These are phyloP conservation scores for Acomys russatus DNA, from an alignment of 2,797 vertebrate genomes.

Conservation along the genomic window DNA sequence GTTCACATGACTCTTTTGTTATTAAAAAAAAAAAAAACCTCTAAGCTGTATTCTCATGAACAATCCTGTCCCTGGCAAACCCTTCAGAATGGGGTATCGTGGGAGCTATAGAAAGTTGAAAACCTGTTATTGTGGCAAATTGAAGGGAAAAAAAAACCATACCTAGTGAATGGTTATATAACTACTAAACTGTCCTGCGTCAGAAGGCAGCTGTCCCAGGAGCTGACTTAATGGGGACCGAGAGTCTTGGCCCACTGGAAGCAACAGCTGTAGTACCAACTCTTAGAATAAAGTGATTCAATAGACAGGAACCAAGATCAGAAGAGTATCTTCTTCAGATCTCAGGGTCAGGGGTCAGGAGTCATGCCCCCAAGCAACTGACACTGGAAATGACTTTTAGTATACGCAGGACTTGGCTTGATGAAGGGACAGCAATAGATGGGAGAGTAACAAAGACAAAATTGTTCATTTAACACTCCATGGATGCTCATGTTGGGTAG, in stretches of 20 bases:
- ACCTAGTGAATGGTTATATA: conserved; percentile 16
- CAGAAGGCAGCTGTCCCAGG: background rate
- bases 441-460: background rate
- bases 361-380: background rate
- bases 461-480: background rate
- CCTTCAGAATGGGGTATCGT: background rate
- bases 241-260: background rate
- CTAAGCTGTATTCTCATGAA: background rate
- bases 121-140: background rate
- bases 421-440: background rate
- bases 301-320: background rate
- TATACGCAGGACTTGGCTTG: background rate
- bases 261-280: background rate
- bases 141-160: background rate
- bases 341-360: background rate
- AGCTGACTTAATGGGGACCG: background rate
- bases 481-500: too few relatives aligned
- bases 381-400: background rate
- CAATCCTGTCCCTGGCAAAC: background rate
- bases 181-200: background rate
- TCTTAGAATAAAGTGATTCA: background rate
- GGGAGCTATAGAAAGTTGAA: background rate
- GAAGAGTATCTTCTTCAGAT: background rate
- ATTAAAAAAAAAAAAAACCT: background rate
- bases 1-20: background rate